Base-by-base conservation (phyloP, 2,113 vertebrate species). In the Nesogale talazaci region DNA sequence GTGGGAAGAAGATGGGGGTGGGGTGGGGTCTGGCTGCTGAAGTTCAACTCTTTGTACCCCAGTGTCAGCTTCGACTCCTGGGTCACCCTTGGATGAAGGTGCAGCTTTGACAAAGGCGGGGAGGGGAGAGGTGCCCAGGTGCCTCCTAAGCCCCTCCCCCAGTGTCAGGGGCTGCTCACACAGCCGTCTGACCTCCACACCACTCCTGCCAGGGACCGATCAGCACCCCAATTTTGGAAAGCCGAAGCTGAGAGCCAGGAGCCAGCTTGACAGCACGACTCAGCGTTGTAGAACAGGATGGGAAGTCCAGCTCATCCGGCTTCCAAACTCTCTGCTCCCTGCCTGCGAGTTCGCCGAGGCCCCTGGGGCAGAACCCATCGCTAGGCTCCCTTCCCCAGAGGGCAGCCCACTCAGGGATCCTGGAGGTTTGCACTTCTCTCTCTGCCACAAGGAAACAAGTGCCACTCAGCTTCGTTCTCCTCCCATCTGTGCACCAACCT, bases 401-500 rank as follows among this genome's bases (percentile, higher is more conserved):
- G 3, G 1, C 16, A n/a, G 38, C 10, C 38, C 6, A 1, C 12
- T 36, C 0, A 0, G 10, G 5, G n/a, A 31, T 36, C 27, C 46
- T 70, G 75, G 3, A n/a, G 14, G 9, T 88, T 11, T 67, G 29
- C 34, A 34, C 29, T 86, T 67, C 36, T 89, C 83, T 75, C 34
- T 79, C 85, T 82, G 29, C 52, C 86, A n/a, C 63, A 42, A 23
- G 34, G 89, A 77, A 69, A 25, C 22, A 61, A 91, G 17, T 17
- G 25, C 29, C 38, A 9, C 19, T 10, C n/a, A 19, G 34, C 3
- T 20, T 52, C 38, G 40, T 31, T 40, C 20, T 77, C 57, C 86
- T 78, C 42, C 42, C 23, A 25, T 19, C 61, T 75, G 79, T 78
- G 57, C n/a, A 2, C 22, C 70, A n/a, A 69, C 59, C 5, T 57